Conservation (phyloP, 2,797 vertebrate genomes). For the Helarctos malayanus region DNA sequence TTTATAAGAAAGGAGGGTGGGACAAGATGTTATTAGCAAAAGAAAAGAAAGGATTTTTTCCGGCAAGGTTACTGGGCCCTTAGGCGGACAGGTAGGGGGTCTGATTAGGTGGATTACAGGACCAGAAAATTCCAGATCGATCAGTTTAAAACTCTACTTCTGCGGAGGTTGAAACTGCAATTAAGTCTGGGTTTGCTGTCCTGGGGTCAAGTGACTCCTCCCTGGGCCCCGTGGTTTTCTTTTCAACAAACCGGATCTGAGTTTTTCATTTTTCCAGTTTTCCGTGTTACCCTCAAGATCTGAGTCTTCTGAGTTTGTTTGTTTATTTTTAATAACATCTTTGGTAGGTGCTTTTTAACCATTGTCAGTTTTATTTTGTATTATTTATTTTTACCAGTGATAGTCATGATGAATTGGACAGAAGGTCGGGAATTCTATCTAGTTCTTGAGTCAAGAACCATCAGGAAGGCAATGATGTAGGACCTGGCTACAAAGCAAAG, state of each 20-base stretch:
- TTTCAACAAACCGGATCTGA: neutral
- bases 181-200: neutral
- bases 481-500: neutral
- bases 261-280: neutral
- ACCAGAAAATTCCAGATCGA: neutral
- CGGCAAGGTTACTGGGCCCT: neutral
- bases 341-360: neutral
- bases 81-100: neutral
- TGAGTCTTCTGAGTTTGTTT: neutral
- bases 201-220: neutral
- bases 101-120: neutral
- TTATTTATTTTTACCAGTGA: neutral
- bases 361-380: slow-evolving; percentile 2
- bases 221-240: neutral
- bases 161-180: neutral
- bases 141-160: neutral
- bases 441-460: slow-evolving; percentile 35
- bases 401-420: neutral
- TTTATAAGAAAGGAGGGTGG: neutral
- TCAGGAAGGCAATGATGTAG: neutral
- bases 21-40: neutral
- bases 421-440: neutral
- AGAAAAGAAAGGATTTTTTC: neutral
- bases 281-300: neutral
- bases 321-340: neutral